Percentiles rank a stretch among this genome's conserved stretches.
These are phyloP conservation scores for Neolamprologus fasciatus DNA, from an alignment of 2,113 vertebrate species.

Conservation along the genomic window DNA sequence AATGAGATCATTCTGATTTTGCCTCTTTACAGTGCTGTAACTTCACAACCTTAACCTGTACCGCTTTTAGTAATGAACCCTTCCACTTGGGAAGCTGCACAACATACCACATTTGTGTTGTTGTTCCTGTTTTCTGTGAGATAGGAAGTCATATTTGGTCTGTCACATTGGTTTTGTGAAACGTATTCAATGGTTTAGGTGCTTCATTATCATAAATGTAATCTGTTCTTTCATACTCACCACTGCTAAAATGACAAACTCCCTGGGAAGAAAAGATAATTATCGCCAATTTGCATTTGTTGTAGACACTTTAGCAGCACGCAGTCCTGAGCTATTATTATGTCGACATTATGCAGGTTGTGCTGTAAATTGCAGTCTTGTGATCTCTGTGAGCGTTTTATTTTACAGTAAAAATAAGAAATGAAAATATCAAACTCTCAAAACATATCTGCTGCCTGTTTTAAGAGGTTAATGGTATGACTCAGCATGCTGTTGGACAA, in stretches of 20 bases:
- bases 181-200: not conserved
- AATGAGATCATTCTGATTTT: not conserved
- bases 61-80: not conserved
- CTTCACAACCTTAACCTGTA: not conserved
- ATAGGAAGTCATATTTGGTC: not conserved
- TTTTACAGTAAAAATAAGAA: not conserved
- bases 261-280: conserved; percentile 17
- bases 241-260: not conserved
- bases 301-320: not conserved
- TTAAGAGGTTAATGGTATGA: not conserved
- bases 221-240: not conserved
- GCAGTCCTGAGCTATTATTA: not conserved
- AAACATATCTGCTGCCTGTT: not conserved
- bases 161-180: not conserved
- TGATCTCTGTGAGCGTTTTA: not conserved
- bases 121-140: not conserved
- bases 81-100: not conserved
- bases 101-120: not conserved
- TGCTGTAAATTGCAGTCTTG: not conserved
- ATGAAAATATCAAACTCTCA: not conserved
- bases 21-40: not conserved
- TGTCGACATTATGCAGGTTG: not conserved
- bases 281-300: conserved; percentile 15
- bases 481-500: not conserved
- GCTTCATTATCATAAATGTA: not conserved